Percentiles rank a stretch among this genome's conserved stretches.
Conservation (phyloP, 2,113 vertebrate genomes). For the Chamaea fasciata region DNA sequence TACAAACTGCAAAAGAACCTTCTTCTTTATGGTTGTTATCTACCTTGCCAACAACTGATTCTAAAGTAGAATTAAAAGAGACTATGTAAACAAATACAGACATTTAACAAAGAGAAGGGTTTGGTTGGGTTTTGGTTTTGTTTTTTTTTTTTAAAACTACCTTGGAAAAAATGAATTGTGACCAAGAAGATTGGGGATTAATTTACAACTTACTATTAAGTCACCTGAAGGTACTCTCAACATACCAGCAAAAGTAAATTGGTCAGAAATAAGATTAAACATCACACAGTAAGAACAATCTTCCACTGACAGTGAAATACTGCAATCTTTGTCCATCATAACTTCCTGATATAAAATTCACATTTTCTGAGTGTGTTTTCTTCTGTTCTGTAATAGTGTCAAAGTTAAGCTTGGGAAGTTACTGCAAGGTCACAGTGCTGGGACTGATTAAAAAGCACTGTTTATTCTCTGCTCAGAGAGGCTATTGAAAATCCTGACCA, state of each 20-base stretch:
- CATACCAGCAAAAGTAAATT: not conserved
- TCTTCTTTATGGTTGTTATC: not conserved
- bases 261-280: not conserved
- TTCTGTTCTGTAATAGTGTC: not conserved
- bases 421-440: not conserved
- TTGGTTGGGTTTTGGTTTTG: not conserved
- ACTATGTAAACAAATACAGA: not conserved
- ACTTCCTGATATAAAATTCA: not conserved
- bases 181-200: not conserved
- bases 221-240: not conserved
- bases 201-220: not conserved
- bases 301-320: not conserved
- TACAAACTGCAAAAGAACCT: not conserved
- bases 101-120: not conserved
- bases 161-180: not conserved
- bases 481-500: not conserved
- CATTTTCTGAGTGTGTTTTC: not conserved
- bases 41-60: not conserved
- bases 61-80: not conserved
- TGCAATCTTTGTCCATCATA: not conserved
- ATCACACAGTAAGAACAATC: not conserved
- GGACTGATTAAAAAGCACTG: not conserved
- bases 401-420: not conserved
- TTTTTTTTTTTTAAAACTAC: not conserved
- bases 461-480: not conserved